These are phyloP conservation scores for Pyrrhosoma nymphula DNA, from an alignment of 2,888 invertebrate genomes.

Conservation along the genomic window DNA sequence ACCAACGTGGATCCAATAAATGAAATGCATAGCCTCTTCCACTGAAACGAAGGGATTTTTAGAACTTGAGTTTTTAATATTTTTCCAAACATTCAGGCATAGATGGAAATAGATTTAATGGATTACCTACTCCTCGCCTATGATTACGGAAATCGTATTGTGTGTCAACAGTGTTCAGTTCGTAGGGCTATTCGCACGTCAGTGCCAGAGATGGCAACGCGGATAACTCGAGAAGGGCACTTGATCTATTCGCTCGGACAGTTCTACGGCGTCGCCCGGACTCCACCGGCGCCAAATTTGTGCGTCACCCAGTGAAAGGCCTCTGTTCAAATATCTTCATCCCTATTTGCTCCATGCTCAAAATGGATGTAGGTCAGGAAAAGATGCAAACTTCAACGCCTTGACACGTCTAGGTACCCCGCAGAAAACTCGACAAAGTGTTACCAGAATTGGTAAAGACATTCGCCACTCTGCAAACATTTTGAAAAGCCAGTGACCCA, in stretches of 20 bases:
- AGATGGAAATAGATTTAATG: background rate
- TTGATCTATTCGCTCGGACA: constrained; percentile 5
- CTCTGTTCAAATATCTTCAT: background rate
- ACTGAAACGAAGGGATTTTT: too few species aligned
- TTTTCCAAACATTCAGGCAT: background rate
- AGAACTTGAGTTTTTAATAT: too few species aligned
- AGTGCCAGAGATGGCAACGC: background rate
- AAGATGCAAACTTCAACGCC: background rate
- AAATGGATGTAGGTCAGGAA: background rate
- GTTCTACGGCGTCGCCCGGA: background rate
- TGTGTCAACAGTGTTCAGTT: background rate
- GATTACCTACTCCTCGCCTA: background rate
- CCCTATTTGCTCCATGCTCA: background rate
- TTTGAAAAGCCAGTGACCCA: background rate
- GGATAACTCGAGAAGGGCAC: background rate
- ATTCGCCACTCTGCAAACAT: background rate
- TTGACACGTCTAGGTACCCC: background rate
- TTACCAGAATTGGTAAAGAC: background rate
- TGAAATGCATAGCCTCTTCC: too few species aligned
- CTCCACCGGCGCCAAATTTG: background rate
- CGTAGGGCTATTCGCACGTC: background rate
- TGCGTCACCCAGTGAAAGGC: background rate
- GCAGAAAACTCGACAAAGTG: background rate
- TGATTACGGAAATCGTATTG: background rate
- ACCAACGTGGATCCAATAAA: too few species aligned